A percentile compares a stretch with the other conserved stretches of the same genome.
Conservation (phyloP, 1,140 invertebrate species). For the Lasioglossum baleicum region DNA sequence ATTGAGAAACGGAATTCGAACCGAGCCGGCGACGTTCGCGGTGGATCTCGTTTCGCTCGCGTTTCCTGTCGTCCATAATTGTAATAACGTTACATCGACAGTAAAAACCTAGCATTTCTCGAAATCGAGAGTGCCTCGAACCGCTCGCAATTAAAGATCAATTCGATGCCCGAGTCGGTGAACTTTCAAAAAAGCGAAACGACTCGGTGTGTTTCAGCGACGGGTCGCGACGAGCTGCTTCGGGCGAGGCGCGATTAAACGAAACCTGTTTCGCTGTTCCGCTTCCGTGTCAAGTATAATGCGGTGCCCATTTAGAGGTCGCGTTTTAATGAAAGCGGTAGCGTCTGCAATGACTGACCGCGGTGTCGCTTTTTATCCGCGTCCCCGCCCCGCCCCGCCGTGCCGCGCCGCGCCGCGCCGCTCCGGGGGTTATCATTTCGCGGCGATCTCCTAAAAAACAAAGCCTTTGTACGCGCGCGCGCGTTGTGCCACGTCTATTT, state of each 20-base stretch:
- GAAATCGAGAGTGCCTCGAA: too few species aligned
- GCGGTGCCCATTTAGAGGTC: constrained; percentile 34
- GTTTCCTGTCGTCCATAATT: constrained; percentile 43
- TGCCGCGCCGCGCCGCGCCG: too few species aligned
- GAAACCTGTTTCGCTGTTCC: constrained; percentile 23
- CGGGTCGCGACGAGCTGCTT: neutral
- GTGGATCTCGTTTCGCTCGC: constrained; percentile 49
- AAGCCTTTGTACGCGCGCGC: neutral
- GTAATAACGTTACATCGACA: constrained; percentile 27
- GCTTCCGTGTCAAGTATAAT: constrained; percentile 37
- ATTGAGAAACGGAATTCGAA: constrained; percentile 57
- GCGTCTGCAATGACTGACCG: constrained; percentile 39
- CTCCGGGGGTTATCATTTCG: constrained; percentile 67
- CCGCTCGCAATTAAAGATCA: too few species aligned
- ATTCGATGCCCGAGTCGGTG: too few species aligned
- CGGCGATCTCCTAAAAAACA: constrained; percentile 61
- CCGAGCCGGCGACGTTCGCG: constrained; percentile 21
- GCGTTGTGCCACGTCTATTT: constrained; percentile 1
- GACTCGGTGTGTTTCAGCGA: neutral
- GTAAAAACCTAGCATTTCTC: too few species aligned
- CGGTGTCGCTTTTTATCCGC: constrained; percentile 54
- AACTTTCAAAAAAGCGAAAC: neutral
- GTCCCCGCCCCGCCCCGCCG: too few species aligned
- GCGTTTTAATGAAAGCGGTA: constrained; percentile 45
- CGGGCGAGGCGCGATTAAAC: constrained; percentile 12